Percentiles rank a stretch among this genome's conserved stretches.
Conservation (phyloP, 35 echinoderm and acorn worm genomes). For the Amphiura filiformis region DNA sequence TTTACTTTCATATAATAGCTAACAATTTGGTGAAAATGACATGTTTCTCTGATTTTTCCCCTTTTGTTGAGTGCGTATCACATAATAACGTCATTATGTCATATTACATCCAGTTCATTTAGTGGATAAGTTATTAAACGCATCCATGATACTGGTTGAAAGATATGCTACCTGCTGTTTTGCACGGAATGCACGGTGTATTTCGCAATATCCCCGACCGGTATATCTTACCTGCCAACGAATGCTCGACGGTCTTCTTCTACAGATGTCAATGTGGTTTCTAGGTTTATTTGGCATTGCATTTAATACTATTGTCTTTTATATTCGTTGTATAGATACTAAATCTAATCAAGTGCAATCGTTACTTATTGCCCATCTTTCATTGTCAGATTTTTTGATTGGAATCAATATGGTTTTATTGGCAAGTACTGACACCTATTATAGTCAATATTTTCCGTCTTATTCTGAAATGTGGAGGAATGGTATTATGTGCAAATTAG, state of each 20-base stretch:
- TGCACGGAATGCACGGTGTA: not conserved
- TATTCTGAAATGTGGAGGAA: not conserved
- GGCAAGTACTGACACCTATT: not conserved
- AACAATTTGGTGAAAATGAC: no score
- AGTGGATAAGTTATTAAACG: not conserved
- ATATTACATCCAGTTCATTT: not conserved
- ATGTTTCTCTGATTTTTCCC: no score
- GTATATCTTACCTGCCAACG: not conserved
- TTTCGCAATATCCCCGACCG: not conserved
- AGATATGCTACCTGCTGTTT: not conserved
- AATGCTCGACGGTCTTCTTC: not conserved
- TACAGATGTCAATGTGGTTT: not conserved
- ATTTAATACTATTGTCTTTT: not conserved
- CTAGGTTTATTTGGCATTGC: not conserved
- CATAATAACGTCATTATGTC: no score
- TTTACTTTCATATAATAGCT: no score
- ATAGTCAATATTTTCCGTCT: not conserved
- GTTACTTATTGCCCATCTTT: not conserved
- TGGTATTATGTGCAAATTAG: not conserved
- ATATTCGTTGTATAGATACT: not conserved
- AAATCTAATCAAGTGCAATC: not conserved
- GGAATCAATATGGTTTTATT: no score
- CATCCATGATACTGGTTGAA: not conserved
- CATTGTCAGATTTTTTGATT: not conserved
- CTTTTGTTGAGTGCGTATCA: no score